Evolutionary conservation across 2,113 vertebrate species (phyloP), one percentile per base, ranked within the genome.

Genomic region (Edolisoma coerulescens): DNA sequence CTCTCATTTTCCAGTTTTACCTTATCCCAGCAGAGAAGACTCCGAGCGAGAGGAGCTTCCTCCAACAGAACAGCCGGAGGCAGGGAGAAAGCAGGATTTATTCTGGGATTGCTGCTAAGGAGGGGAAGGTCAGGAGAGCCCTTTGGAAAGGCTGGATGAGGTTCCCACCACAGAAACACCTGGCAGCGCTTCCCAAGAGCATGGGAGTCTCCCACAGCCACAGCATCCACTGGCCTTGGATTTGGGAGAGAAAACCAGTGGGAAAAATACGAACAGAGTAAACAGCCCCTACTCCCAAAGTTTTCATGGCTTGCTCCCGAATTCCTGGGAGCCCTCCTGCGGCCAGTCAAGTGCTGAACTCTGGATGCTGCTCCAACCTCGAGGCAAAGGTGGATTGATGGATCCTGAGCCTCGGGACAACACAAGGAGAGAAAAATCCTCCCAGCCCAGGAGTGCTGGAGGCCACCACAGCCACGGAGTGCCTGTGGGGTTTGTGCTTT

Each of bases 281-380:
- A 67, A n/a, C 13, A 33, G 9, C 24, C 20, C 23, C 61, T 16
- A 16, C 56, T 68, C 33, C n/a, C 8, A 64, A 4, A 0, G 0
- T 56, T 77, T 78, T 19, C 35, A 27, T 27, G 11, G 22, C 13
- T 33, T 37, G 21, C 3, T 64, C 19, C 37, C 13, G 35, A 13
- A 0, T 13, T 28, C 24, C 54, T 6, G 3, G 44, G 47, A 90
- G 20, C 18, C 9, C 2, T 73, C 16, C 30, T 5, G 9, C 42
- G 7, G 2, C 42, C 42, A 28, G 28, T 17, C 44, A 53, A 49
- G 28, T 6, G n/a, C 39, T 77, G 53, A 92, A 26, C 52, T 49
- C 59, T 19, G 49, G 28, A 8, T 54, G 39, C 39, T 68, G 35
- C 59, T 77, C 30, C 1, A 0, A 68, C 60, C 60, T 90, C 3